Conservation (phyloP, 2,888 invertebrate genomes). For the Eupelmus urozonus region DNA sequence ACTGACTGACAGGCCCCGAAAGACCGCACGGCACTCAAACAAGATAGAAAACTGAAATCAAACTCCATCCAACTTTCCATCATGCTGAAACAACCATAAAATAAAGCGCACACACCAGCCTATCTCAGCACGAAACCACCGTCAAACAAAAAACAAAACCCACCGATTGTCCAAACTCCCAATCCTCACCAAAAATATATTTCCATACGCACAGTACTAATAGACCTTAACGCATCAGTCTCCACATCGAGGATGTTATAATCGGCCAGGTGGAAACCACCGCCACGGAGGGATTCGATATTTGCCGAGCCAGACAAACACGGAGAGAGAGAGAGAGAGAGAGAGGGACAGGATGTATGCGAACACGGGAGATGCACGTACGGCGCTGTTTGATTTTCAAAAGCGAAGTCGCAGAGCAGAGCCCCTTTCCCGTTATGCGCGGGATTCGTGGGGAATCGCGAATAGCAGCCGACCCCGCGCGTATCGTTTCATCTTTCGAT, state of each 20-base stretch:
- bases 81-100: not conserved
- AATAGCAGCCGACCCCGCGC: too few species aligned
- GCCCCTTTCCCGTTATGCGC: conserved; percentile 4
- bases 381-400: conserved; percentile 72
- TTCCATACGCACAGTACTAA: too few species aligned
- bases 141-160: too few species aligned
- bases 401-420: conserved; percentile 67
- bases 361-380: not conserved
- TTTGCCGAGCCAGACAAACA: conserved; percentile 57
- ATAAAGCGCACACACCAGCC: too few species aligned
- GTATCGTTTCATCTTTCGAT: conserved; percentile 50
- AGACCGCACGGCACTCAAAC: not conserved
- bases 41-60: not conserved
- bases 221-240: too few species aligned
- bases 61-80: not conserved
- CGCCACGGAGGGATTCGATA: conserved; percentile 36
- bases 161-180: too few species aligned
- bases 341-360: conserved; percentile 39
- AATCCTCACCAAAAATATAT: too few species aligned
- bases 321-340: conserved; percentile 18
- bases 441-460: too few species aligned
- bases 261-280: conserved; percentile 41
- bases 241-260: conserved; percentile 14
- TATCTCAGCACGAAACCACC: too few species aligned
- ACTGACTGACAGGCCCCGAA: not conserved